A percentile compares a stretch with the other conserved stretches of the same genome.
These are phyloP conservation scores for Fregata magnificens DNA, from an alignment of 2,113 vertebrate species.

Conservation along the genomic window DNA sequence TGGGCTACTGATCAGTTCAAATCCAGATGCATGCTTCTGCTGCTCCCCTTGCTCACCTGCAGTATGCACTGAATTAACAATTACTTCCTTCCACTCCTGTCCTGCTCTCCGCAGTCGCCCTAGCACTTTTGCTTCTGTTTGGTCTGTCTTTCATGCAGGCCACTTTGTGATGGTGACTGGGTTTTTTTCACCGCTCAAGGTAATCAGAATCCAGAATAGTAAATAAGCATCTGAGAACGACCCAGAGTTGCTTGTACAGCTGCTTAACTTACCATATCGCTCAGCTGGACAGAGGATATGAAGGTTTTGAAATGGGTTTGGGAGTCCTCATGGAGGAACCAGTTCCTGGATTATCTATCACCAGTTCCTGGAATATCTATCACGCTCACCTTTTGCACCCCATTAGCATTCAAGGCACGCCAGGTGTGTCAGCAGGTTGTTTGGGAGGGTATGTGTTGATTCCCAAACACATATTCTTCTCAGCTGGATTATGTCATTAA, in stretches of 20 bases:
- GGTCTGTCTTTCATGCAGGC: background rate
- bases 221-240: background rate
- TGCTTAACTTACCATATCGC: rapidly evolving
- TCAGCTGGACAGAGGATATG: background rate
- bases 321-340: background rate
- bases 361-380: background rate
- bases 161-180: background rate
- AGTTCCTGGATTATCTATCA: background rate
- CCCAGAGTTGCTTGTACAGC: background rate
- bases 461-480: background rate
- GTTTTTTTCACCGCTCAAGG: background rate
- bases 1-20: background rate
- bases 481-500: background rate
- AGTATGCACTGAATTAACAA: background rate
- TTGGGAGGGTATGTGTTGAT: background rate
- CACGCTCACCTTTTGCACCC: rapidly evolving
- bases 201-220: background rate
- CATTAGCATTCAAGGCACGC: background rate
- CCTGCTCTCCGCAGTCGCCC: background rate
- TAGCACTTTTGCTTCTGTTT: background rate
- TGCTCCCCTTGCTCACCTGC: background rate
- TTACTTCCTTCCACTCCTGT: background rate
- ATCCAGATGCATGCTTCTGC: background rate
- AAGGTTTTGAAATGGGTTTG: background rate
- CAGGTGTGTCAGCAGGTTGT: background rate